Base-by-base conservation (phyloP, 2,797 vertebrate species). In the Phrynocephalus forsythii region DNA sequence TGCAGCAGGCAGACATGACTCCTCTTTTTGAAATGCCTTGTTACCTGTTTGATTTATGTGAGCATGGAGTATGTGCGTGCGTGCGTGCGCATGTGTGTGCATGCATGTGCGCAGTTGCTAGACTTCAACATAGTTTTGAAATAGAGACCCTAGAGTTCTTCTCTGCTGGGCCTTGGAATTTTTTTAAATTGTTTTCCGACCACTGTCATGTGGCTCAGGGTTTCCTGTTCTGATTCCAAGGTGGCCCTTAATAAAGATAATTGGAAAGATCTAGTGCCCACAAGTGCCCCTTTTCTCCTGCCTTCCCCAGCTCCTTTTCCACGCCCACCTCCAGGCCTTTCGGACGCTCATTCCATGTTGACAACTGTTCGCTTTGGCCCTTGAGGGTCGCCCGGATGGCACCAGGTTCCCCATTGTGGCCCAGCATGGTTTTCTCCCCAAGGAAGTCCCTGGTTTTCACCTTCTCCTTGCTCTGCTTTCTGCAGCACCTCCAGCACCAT, bases 401-500 rank as follows among this genome's bases (percentile, higher is more conserved):
- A 16, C 1, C 24, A 63, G 28, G 60, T 24, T 48, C 3, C 11
- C 38, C 30, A 20, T 9, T 6, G 79, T 83, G n/a, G 67, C 69
- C 22, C 52, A 3, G 33, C 66, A 86, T 78, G 82, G 4, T 63
- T 30, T 11, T 60, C 2, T 33, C 78, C 2, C 92, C 87, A 20
- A 20, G 52, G 5, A 30, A 1, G 56, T 22, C 93, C 82, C 22
- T 3, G 16, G 28, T 16, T 1, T 56, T 85, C 69, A 85, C 44
- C 38, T 38, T 33, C 7, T 68, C 6, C 86, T 95, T 95, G 28
- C 92, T 95, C 88, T 88, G 87, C 90, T 93, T 92, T 92, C 94
- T 81, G 30, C 97, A 99, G 99, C 99, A 99, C 96, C 97, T 99
- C 96, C 99, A 99, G 97, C 98, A 99, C 95, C 98, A 99, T 0